Evolutionary conservation across 2,113 vertebrate species (phyloP), one percentile per base, ranked within the genome.

Genomic region (Ptilonorhynchus violaceus): DNA sequence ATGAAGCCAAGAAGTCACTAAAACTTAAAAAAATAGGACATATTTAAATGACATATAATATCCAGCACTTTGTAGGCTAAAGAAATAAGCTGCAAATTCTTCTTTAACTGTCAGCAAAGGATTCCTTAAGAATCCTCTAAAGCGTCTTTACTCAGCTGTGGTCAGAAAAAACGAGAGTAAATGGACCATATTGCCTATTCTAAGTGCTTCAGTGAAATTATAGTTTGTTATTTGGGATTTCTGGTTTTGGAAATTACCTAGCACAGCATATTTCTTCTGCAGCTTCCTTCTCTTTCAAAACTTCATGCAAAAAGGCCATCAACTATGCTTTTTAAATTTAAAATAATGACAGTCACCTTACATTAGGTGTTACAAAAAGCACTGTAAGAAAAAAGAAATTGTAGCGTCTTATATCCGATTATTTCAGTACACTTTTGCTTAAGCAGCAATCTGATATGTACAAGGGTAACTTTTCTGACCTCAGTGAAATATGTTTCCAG

Each of bases 191-290:
- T 41, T 89, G 18, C 80, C 84, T 89, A 53, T 69, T 93, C 37
- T 89, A 92, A 92, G 77, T 91, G 87, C 81, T 92, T 87, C 77
- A 91, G 27, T 91, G 87, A 92, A 92, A 89, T 87, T 78, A 47
- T 37, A 60, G 35, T 60, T 92, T 68, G 56, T 92, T 94, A 81
- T 68, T 72, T 82, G 66, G 49, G 67, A 91, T 88, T 95, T 95
- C 93, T 89, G 49, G 63, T 31, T 94, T 94, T 78, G 28, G 28
- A 95, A 88, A 92, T 82, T 37, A 93, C 53, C 37, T 96, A 60
- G 49, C 77, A 75, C 66, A 93, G 70, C 37, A 10, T 84, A 89
- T 87, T 91, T 85, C 53, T 92, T 89, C 49, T 68, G 53, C 46
- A 68, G 24, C 25, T 93, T 89, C 85, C 47, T 70, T 58, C 23